Evolutionary conservation across 1,140 invertebrate species (phyloP), one percentile per base, ranked within the genome.

Genomic region (Sipha flava): DNA sequence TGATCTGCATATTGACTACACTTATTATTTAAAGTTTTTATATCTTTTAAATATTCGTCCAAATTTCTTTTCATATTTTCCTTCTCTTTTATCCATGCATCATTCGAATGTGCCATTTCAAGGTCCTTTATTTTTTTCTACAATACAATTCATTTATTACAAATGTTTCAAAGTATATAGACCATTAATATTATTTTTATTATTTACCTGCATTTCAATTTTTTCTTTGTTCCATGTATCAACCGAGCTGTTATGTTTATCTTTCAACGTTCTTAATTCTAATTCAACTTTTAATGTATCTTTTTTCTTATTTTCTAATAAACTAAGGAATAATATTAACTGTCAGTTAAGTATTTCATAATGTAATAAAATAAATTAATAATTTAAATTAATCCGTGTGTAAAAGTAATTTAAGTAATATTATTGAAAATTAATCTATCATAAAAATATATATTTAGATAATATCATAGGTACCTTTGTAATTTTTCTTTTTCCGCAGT

Each of bases 171-270:
- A 59, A 59, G 29, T 5, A 31, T 31, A 10, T n/a, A 64, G 14
- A 54, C 47, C 18, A 31, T 52, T 16, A 40, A 16, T 16, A 72
- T 29, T 21, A 40, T 37, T n/a, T 47, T 54, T 79, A 16, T 54
- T 29, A 59, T 80, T 37, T 85, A 91, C 91, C 87, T 93, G 90
- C 29, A 93, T 83, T 80, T 89, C 87, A 45, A 89, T 84, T 84
- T 92, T 94, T 84, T 95, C 93, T 84, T 91, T 91, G 26, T 88
- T 88, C 91, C 92, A 94, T 16, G 87, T 87, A 81, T 91, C 89
- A 82, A 92, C 89, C 82, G 92, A 89, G 12, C 82, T 84, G 80
- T 91, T 92, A 81, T 89, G 89, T 3, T 88, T 90, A n/a, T 93
- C 91, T 83, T 91, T 87, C 0, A 92, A 83, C 23, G 89, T 86